phyloP scores from a whole-genome alignment of 2,888 invertebrate genomes.

The Panzeria rudis region DNA sequence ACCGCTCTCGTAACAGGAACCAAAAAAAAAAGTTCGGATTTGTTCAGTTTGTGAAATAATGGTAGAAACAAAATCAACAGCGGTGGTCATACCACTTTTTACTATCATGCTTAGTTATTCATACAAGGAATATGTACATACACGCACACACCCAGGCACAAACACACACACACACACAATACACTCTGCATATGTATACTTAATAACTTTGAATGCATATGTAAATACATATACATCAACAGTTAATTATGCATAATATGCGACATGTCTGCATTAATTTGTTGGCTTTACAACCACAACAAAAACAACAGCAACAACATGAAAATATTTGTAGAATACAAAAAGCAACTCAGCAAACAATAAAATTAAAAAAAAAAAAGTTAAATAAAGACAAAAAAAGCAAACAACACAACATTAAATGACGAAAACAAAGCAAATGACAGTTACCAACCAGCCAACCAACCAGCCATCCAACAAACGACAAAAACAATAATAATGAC shows the following conservation, averaged over 20 bases:
- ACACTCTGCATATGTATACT: neutral
- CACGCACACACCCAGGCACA: slow-evolving; percentile 21
- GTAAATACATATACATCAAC: slow-evolving; percentile 76
- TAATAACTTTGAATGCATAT: neutral
- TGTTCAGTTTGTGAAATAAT: slow-evolving; percentile 39
- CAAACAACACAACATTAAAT: slow-evolving; percentile 54
- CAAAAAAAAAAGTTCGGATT: neutral
- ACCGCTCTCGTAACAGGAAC: neutral
- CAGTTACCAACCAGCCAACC: slow-evolving; percentile 35
- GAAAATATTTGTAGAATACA: slow-evolving; percentile 53
- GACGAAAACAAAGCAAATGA: slow-evolving; percentile 62
- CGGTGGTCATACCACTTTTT: slow-evolving; percentile 42
- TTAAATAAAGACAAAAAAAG: slow-evolving; percentile 28
- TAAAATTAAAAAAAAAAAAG: slow-evolving; percentile 19
- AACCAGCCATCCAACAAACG: slow-evolving; percentile 15
- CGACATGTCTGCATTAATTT: slow-evolving; percentile 80
- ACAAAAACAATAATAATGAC: slow-evolving; percentile 37
- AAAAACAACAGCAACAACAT: slow-evolving; percentile 41
- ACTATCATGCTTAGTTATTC: slow-evolving; percentile 23
- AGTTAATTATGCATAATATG: slow-evolving; percentile 83
- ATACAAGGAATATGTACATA: slow-evolving; percentile 22
- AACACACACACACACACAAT: neutral
- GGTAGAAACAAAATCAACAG: slow-evolving; percentile 22
- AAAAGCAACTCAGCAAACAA: slow-evolving; percentile 56
- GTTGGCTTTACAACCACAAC: slow-evolving; percentile 64